A percentile compares a stretch with the other conserved stretches of the same genome.
Evolutionary conservation across 1,140 invertebrate species (phyloP).

Genomic region (Lucilia sericata): DNA sequence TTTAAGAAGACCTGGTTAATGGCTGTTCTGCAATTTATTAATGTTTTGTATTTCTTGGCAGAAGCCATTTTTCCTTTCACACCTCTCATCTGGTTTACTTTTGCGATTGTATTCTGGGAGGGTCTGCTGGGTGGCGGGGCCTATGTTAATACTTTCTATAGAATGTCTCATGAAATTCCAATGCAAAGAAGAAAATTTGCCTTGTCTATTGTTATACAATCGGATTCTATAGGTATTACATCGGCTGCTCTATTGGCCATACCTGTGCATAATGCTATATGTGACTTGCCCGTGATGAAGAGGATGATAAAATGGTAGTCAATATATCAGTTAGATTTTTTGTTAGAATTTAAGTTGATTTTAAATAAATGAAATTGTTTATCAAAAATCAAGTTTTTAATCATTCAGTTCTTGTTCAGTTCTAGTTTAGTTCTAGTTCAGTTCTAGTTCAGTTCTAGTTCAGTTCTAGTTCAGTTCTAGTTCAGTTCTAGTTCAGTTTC

Average conservation of each 20-base stretch:
- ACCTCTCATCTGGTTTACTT: slow-evolving; percentile 80
- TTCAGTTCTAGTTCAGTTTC: too few relatives aligned
- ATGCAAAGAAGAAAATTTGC: slow-evolving; percentile 73
- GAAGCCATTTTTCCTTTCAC: slow-evolving; percentile 80
- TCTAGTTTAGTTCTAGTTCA: too few relatives aligned
- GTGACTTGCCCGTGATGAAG: slow-evolving; percentile 70
- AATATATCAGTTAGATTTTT: neutral
- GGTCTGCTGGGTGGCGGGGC: slow-evolving; percentile 85
- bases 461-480: too few relatives aligned
- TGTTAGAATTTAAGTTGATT: neutral
- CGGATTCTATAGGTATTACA: slow-evolving; percentile 81
- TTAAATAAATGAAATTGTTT: neutral
- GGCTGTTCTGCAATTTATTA: slow-evolving; percentile 80
- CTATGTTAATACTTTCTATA: slow-evolving; percentile 90
- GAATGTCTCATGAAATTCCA: slow-evolving; percentile 78
- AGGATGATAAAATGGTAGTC: slow-evolving; percentile 55
- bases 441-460: too few relatives aligned
- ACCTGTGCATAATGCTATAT: slow-evolving; percentile 81
- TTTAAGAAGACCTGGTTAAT: slow-evolving; percentile 81
- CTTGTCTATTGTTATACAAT: slow-evolving; percentile 79
- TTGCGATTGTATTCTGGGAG: slow-evolving; percentile 82
- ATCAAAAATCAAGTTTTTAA: too few relatives aligned
- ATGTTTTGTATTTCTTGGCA: slow-evolving; percentile 76
- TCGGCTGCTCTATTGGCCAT: slow-evolving; percentile 79
- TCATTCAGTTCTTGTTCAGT: too few relatives aligned